Conservation (phyloP, 1,140 invertebrate genomes). For the Euglossa dilemma region DNA sequence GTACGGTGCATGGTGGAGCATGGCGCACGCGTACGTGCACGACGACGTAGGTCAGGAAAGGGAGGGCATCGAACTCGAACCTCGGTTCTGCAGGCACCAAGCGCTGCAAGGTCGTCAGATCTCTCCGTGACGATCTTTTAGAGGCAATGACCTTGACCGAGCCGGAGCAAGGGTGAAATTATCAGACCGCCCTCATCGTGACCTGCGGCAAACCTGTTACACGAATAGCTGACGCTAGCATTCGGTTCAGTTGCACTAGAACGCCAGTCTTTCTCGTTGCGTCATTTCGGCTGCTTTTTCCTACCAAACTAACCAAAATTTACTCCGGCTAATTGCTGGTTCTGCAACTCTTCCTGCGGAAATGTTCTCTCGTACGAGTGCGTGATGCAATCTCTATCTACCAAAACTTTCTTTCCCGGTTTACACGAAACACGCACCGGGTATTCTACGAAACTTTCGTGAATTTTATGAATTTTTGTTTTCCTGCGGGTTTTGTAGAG, state of each 20-base stretch:
- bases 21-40: conserved; percentile 23
- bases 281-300: no score
- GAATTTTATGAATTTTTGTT: no score
- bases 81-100: conserved; percentile 20
- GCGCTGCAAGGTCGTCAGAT: conserved; percentile 11
- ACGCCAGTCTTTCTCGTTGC: background rate
- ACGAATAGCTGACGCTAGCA: background rate
- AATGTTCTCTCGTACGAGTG: no score
- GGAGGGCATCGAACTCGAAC: conserved; percentile 42
- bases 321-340: no score
- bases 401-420: no score
- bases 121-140: conserved; percentile 36
- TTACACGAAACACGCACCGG: no score
- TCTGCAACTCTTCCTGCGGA: no score
- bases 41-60: conserved; percentile 33
- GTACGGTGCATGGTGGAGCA: background rate
- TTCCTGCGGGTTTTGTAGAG: no score
- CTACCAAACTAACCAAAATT: no score
- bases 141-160: conserved; percentile 45
- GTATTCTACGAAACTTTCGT: no score
- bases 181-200: conserved; percentile 23
- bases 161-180: conserved; percentile 35
- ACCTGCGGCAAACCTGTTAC: conserved; percentile 3
- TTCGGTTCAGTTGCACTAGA: background rate
- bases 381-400: no score